Percentiles rank a stretch among this genome's conserved stretches.
Conservation (phyloP, 2,888 invertebrate species). For the Rhorus exstirpatorius region DNA sequence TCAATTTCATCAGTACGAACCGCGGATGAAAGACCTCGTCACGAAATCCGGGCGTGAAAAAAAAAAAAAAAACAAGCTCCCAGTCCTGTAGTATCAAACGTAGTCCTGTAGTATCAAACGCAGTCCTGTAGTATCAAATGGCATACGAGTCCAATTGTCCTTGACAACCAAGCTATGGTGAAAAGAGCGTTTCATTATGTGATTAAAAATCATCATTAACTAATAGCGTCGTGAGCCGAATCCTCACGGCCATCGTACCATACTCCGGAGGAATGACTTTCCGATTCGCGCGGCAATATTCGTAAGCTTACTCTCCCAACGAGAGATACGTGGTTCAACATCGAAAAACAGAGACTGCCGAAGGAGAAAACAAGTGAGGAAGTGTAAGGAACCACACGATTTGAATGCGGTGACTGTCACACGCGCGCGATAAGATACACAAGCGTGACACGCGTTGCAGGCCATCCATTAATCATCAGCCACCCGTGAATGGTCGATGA, state of each 20-base stretch:
- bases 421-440: neutral
- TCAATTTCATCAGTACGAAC: no score
- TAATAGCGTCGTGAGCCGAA: constrained; percentile 64
- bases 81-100: no score
- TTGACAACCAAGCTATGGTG: neutral
- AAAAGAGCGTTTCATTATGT: constrained; percentile 58
- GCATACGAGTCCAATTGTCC: constrained; percentile 25
- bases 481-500: neutral
- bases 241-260: neutral
- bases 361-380: constrained; percentile 9
- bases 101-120: neutral
- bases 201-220: constrained; percentile 72
- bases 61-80: no score
- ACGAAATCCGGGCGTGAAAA: neutral
- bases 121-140: no score
- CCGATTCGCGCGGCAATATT: constrained; percentile 24
- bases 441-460: neutral
- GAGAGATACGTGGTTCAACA: neutral
- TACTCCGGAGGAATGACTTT: constrained; percentile 52
- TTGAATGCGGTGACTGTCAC: constrained; percentile 12
- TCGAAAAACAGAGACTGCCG: constrained; percentile 10
- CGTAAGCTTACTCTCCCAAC: neutral
- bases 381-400: constrained; percentile 9
- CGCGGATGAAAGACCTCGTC: neutral
- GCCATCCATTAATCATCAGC: constrained; percentile 14